phyloP scores from a whole-genome alignment of 2,888 invertebrate species.

The Erpobdella octoculata region DNA sequence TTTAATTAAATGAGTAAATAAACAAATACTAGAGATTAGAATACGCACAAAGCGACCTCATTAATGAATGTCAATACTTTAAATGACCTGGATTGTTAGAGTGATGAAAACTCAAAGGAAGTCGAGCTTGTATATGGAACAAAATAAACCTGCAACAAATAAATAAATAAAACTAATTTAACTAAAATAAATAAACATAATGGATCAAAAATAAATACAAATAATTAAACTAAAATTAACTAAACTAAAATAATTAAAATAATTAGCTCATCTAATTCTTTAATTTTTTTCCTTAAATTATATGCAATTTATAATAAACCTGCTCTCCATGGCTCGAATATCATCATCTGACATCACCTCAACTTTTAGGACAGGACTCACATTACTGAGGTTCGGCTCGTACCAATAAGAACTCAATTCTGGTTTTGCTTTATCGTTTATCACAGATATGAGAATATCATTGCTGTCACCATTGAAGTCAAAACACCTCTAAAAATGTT shows the following conservation, averaged over 20 bases:
- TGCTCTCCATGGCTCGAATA: too few species aligned
- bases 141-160: not conserved
- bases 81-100: not conserved
- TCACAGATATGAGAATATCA: not conserved
- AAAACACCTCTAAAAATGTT: not conserved
- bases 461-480: not conserved
- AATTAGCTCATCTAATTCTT: too few species aligned
- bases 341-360: too few species aligned
- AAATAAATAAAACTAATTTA: not conserved
- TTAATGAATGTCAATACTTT: not conserved
- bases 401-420: too few species aligned
- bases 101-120: constrained; percentile 11
- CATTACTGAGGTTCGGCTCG: too few species aligned
- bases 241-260: too few species aligned
- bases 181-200: not conserved
- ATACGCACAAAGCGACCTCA: not conserved
- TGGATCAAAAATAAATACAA: not conserved
- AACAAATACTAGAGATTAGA: not conserved
- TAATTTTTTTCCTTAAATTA: too few species aligned
- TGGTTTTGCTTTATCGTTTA: too few species aligned
- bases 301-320: too few species aligned
- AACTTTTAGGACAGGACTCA: too few species aligned
- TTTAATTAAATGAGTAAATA: not conserved
- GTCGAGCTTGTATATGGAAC: constrained; percentile 1
- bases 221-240: not conserved